Conservation (phyloP, 2,888 invertebrate species). For the Habroteleia sp. region DNA sequence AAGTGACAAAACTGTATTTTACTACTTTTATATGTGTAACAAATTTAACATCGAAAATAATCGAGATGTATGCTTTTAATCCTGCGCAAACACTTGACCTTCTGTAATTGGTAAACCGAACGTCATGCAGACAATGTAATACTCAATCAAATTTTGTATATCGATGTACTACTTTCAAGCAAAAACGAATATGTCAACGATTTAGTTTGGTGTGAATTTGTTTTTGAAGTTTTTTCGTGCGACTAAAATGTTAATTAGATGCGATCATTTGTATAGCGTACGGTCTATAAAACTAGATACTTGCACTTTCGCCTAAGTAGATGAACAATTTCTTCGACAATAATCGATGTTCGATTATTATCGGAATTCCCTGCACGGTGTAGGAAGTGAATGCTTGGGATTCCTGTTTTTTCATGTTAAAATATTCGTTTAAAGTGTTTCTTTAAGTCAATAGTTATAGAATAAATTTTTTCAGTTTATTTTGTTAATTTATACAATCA, state of each 20-base stretch:
- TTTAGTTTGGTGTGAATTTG: no score
- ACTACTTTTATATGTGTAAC: slow-evolving; percentile 38
- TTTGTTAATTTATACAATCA: no score
- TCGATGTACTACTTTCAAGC: no score
- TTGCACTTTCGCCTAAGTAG: slow-evolving; percentile 18
- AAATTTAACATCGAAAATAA: slow-evolving; percentile 8
- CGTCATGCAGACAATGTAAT: no score
- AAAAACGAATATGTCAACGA: no score
- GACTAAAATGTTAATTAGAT: neutral
- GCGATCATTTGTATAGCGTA: neutral
- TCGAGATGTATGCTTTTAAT: slow-evolving; percentile 7
- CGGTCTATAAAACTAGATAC: neutral
- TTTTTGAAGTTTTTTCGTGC: neutral
- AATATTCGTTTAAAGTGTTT: no score
- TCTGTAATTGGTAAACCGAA: neutral
- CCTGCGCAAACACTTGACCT: neutral
- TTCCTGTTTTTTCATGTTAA: no score
- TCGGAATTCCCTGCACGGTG: neutral
- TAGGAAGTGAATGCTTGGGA: neutral
- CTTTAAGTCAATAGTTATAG: no score
- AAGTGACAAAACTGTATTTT: slow-evolving; percentile 30
- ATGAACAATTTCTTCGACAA: neutral
- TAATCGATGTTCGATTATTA: slow-evolving; percentile 8
- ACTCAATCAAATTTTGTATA: slow-evolving; percentile 1
- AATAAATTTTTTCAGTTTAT: no score